Evolutionary conservation across 2,797 vertebrate genomes (phyloP).

Genomic region (Sternarchorhynchus goeldii): DNA sequence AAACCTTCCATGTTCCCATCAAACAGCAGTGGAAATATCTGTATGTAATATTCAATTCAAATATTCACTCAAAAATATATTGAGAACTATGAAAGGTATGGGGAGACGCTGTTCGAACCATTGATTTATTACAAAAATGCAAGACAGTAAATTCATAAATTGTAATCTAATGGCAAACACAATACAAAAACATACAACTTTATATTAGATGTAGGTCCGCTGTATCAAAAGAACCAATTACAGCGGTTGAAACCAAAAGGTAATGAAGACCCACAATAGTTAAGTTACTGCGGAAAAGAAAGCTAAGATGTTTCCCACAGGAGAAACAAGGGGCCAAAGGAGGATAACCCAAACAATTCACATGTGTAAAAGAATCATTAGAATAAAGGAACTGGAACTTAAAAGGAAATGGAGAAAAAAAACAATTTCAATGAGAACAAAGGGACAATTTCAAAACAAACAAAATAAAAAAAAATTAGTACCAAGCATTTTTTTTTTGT

Average conservation of each 20-base stretch:
- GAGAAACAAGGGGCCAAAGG: constrained; percentile 20
- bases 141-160: constrained; percentile 72
- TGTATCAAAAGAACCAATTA: constrained; percentile 53
- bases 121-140: constrained; percentile 79
- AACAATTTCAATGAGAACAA: constrained; percentile 34
- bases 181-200: constrained; percentile 71
- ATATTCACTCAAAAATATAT: not conserved
- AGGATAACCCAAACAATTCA: constrained; percentile 37
- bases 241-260: constrained; percentile 52
- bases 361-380: constrained; percentile 27
- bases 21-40: not conserved
- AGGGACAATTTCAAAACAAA: constrained; percentile 38
- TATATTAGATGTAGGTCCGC: constrained; percentile 61
- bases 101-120: constrained; percentile 57
- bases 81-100: constrained; percentile 27
- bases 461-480: constrained; percentile 35
- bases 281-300: constrained; percentile 27
- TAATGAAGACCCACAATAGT: constrained; percentile 34
- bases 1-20: not conserved
- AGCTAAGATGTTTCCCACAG: constrained; percentile 30
- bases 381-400: constrained; percentile 2
- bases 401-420: not conserved
- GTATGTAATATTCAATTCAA: no score
- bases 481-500: constrained; percentile 48
- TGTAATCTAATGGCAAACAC: constrained; percentile 76